Conservation (phyloP, 2,888 invertebrate species). For the Bombylius major region DNA sequence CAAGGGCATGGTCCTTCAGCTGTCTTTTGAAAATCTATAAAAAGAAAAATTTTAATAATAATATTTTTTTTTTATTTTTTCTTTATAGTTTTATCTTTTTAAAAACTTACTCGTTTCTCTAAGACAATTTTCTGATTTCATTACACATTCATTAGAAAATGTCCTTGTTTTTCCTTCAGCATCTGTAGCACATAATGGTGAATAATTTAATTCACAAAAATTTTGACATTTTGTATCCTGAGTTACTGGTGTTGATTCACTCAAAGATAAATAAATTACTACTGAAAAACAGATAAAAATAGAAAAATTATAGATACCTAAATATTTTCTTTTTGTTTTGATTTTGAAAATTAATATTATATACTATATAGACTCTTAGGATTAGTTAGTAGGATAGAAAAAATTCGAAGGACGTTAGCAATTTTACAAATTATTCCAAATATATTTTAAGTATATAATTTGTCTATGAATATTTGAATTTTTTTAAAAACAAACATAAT, state of each 20-base stretch:
- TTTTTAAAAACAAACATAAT: too few species aligned
- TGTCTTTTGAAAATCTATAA: slow-evolving; percentile 33
- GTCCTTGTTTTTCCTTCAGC: slow-evolving; percentile 33
- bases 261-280: slow-evolving; percentile 4
- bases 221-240: slow-evolving; percentile 30
- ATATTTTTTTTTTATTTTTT: background rate
- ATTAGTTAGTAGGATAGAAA: too few species aligned
- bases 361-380: too few species aligned
- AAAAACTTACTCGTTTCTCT: slow-evolving; percentile 24
- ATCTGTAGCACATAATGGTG: slow-evolving; percentile 30
- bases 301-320: background rate
- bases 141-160: slow-evolving; percentile 32
- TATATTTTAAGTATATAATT: too few species aligned
- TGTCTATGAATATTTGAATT: too few species aligned
- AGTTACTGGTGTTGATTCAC: slow-evolving; percentile 22
- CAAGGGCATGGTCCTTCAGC: slow-evolving; percentile 33
- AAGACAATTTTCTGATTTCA: slow-evolving; percentile 35
- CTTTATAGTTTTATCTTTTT: background rate
- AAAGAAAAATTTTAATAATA: background rate
- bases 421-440: too few species aligned
- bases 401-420: too few species aligned
- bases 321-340: background rate
- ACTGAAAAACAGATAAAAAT: slow-evolving; percentile 7
- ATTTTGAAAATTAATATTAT: too few species aligned
- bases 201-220: slow-evolving; percentile 11